Conservation (phyloP, 1,140 invertebrate genomes). For the Leptinotarsa texana region DNA sequence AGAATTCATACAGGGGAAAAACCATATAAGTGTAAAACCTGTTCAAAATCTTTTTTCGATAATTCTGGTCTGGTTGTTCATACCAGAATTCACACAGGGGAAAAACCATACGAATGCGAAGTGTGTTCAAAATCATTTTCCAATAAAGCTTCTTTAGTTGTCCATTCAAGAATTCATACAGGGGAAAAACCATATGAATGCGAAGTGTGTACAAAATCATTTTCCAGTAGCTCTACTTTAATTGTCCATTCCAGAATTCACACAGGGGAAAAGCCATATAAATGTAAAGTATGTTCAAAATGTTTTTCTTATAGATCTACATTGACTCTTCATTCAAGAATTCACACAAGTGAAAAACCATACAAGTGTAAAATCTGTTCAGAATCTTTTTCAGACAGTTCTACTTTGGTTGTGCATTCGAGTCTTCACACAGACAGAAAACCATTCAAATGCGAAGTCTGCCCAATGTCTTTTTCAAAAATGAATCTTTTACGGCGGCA, state of each 20-base stretch:
- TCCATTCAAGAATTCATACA: slow-evolving; percentile 11
- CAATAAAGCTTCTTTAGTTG: background rate
- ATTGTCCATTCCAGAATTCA: slow-evolving; percentile 9
- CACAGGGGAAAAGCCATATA: background rate
- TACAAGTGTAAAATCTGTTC: background rate
- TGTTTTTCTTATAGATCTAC: slow-evolving; percentile 11
- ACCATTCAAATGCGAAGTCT: slow-evolving; percentile 1
- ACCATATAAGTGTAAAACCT: too few species aligned
- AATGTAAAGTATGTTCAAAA: slow-evolving; percentile 27
- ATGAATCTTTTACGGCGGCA: too few species aligned
- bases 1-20: too few species aligned
- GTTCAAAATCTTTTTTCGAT: too few species aligned
- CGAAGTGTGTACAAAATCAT: slow-evolving; percentile 31
- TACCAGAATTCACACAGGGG: too few species aligned
- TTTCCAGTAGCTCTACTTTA: background rate
- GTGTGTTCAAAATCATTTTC: too few species aligned
- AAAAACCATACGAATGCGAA: too few species aligned
- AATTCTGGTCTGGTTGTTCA: background rate
- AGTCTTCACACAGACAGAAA: background rate
- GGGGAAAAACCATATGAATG: background rate
- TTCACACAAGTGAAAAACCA: background rate
- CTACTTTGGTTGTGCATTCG: background rate
- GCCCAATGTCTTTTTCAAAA: background rate
- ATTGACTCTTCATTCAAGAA: background rate
- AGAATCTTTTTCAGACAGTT: background rate